Percentiles rank a stretch among this genome's conserved stretches.
Conservation (phyloP, 2,888 invertebrate genomes). For the Rhingia campestris region DNA sequence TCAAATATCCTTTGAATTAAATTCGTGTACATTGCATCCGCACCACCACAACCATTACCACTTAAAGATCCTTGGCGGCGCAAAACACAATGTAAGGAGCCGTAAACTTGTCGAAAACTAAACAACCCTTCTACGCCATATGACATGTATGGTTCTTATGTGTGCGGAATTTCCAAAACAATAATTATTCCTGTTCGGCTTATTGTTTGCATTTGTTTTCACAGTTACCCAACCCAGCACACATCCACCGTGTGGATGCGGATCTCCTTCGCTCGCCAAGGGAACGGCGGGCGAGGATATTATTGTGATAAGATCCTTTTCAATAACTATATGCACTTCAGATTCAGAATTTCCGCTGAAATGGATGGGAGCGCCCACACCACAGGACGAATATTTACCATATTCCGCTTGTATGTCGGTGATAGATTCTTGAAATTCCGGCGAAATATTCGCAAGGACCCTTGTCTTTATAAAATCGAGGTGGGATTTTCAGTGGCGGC, state of each 20-base stretch:
- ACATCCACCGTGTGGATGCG: background rate
- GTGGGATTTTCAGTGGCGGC: slow-evolving; percentile 2
- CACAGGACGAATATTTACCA: slow-evolving; percentile 4
- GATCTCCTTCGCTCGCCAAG: slow-evolving; percentile 7
- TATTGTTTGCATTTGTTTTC: slow-evolving; percentile 62
- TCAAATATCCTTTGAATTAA: slow-evolving; percentile 47
- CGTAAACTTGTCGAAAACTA: slow-evolving; percentile 64
- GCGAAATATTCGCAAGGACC: slow-evolving; percentile 36
- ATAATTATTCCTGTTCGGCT: slow-evolving; percentile 63
- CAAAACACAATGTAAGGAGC: slow-evolving; percentile 51
- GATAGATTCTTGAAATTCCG: slow-evolving; percentile 47
- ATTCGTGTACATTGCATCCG: background rate
- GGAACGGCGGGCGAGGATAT: background rate
- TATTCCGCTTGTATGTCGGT: slow-evolving; percentile 18
- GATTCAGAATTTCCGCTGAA: slow-evolving; percentile 46
- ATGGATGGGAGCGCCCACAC: slow-evolving; percentile 20
- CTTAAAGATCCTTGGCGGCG: slow-evolving; percentile 33
- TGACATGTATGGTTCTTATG: slow-evolving; percentile 52
- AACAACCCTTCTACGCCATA: slow-evolving; percentile 37
- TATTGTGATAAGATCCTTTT: slow-evolving; percentile 58
- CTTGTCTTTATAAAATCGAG: background rate
- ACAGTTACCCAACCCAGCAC: slow-evolving; percentile 14
- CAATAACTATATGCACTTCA: slow-evolving; percentile 57
- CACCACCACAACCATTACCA: background rate
- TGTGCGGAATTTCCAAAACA: slow-evolving; percentile 58